Conservation (phyloP, 2,113 vertebrate genomes). For the Leucoraja erinaceus region DNA sequence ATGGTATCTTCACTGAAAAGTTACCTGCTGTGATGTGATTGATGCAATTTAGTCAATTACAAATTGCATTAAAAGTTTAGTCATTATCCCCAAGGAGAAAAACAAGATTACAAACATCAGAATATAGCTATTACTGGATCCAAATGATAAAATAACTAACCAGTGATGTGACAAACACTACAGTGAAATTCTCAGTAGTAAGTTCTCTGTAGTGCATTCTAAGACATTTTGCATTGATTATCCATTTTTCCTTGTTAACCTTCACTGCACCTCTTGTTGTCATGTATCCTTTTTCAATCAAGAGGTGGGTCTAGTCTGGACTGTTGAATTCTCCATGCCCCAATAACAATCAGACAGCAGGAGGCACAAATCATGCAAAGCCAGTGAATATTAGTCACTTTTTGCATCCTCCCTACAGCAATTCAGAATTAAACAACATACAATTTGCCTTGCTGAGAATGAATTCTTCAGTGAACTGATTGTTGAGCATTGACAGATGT, state of each 20-base stretch:
- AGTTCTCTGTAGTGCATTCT: background rate
- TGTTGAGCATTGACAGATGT: background rate
- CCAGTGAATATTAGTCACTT: constrained; percentile 14
- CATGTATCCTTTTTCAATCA: constrained; percentile 5
- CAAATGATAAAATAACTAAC: background rate
- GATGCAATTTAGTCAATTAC: background rate
- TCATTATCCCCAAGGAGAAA: background rate
- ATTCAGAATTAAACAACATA: constrained; percentile 11
- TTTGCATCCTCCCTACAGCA: background rate
- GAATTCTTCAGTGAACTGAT: constrained; percentile 25
- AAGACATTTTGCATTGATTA: constrained; percentile 31
- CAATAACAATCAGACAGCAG: constrained; percentile 27
- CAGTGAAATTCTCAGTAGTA: background rate
- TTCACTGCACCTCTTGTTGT: constrained; percentile 28
- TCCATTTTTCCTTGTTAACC: constrained; percentile 11
- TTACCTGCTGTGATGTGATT: constrained; percentile 20
- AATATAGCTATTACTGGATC: background rate
- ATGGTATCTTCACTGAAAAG: background rate
- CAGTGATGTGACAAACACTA: background rate
- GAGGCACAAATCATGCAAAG: constrained; percentile 28
- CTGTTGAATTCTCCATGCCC: constrained; percentile 23
- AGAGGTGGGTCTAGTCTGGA: constrained; percentile 6
- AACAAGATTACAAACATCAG: background rate
- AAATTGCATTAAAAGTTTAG: background rate
- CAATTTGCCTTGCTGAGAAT: background rate